Percentiles rank a stretch among this genome's conserved stretches.
Evolutionary conservation across 2,113 vertebrate species (phyloP).

Genomic region (Sitta europaea): DNA sequence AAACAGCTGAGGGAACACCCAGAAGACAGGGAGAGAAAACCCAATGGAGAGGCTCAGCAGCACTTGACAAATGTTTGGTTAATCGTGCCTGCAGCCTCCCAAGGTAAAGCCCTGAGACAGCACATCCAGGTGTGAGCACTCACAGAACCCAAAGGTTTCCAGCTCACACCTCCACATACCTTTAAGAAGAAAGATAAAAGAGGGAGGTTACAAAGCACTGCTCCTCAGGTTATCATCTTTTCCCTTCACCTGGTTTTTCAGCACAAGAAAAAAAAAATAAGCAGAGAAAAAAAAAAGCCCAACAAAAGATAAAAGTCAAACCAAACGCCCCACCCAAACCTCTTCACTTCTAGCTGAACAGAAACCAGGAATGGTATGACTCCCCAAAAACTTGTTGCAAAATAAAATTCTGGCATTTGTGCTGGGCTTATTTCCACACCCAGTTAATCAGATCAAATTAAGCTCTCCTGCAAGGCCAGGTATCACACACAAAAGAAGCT

Average conservation of each 20-base stretch:
- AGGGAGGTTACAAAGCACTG: not conserved
- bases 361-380: not conserved
- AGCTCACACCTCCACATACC: not conserved
- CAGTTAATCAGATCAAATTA: not conserved
- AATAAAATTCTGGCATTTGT: not conserved
- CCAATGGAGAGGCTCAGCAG: not conserved
- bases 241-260: not conserved
- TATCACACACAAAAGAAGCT: not conserved
- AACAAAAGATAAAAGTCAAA: not conserved
- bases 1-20: not conserved
- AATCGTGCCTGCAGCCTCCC: not conserved
- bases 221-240: not conserved
- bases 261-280: not conserved
- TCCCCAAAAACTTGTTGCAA: not conserved
- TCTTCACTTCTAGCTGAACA: not conserved
- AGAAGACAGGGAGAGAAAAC: not conserved
- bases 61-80: not conserved
- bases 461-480: not conserved
- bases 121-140: not conserved
- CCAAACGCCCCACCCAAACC: not conserved
- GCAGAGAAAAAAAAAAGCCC: rapidly evolving
- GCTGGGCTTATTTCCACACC: not conserved
- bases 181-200: not conserved
- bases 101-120: not conserved
- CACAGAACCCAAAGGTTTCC: not conserved